Conservation (phyloP, 2,888 invertebrate species). For the Dolichopus griseipennis region DNA sequence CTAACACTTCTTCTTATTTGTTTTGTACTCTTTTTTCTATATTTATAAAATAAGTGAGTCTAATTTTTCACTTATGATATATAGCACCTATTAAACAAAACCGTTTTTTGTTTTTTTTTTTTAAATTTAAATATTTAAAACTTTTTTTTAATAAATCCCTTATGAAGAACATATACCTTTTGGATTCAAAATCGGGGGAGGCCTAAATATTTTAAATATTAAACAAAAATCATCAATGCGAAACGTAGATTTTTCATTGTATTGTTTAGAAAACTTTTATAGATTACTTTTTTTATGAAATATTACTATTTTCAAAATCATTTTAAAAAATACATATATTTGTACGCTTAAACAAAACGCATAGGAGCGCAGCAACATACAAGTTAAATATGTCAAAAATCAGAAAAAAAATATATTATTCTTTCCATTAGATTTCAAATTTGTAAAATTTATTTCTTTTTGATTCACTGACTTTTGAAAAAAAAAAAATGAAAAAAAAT, state of each 20-base stretch:
- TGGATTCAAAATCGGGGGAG: too few relatives aligned
- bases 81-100: neutral
- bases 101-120: too few relatives aligned
- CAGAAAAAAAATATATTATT: neutral
- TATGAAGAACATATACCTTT: too few relatives aligned
- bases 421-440: neutral
- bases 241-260: neutral
- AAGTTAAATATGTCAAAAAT: conserved; percentile 4
- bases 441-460: neutral
- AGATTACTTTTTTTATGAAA: neutral
- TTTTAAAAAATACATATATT: neutral
- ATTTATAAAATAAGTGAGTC: neutral
- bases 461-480: neutral
- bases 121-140: too few relatives aligned
- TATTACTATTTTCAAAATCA: neutral
- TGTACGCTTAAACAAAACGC: neutral
- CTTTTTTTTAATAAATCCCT: too few relatives aligned
- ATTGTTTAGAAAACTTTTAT: neutral
- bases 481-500: too few relatives aligned
- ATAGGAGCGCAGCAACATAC: neutral
- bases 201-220: neutral
- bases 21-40: neutral
- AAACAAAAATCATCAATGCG: neutral
- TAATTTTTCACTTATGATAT: conserved; percentile 1
- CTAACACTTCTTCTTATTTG: neutral